Evolutionary conservation across 2,113 vertebrate species (phyloP), one percentile per base, ranked within the genome.

Genomic region (Andinoacara biseriatus): DNA sequence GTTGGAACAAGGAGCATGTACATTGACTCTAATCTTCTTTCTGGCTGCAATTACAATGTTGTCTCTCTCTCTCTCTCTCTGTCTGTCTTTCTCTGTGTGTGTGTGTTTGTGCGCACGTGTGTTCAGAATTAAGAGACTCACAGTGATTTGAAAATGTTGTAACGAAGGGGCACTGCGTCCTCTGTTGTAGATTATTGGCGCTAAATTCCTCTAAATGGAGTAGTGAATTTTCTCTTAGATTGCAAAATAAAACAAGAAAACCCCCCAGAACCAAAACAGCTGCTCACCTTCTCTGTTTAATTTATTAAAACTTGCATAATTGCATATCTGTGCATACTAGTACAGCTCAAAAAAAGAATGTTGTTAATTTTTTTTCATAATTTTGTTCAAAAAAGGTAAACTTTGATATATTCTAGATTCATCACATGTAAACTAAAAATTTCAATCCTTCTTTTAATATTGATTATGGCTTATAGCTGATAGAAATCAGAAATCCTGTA

Each of bases 21-120:
- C 43, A 57, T 61, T 80, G 20, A 24, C 58, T 65, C 54, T 90
- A 84, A 90, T 90, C 83, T 77, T 69, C 40, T 82, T 78, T 78
- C 67, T 14, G 20, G 29, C 62, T 63, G 18, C 58, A 26, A 54
- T 81, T 80, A 58, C 59, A n/a, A 29, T 33, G 17, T 62, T 81
- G 76, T 78, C 75, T 1, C 26, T 26, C 26, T 26, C 26, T 26
- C 26, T 26, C 26, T 26, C 26, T 26, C 26, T 26, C 26, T 26
- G 2, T 26, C 26, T 26, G 2, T 26, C 26, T 26, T 3, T 26
- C 26, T 26, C 26, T 26, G 38, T 52, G 62, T 18, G 14, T 9
- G 26, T 31, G 18, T 58, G 72, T 74, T 10, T 33, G 22, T 17
- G 5, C 35, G 10, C 2, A 22, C 58, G 76, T 63, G 65, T 57